These are phyloP conservation scores for Polydrusus cervinus DNA, from an alignment of 2,888 invertebrate species.

Conservation along the genomic window DNA sequence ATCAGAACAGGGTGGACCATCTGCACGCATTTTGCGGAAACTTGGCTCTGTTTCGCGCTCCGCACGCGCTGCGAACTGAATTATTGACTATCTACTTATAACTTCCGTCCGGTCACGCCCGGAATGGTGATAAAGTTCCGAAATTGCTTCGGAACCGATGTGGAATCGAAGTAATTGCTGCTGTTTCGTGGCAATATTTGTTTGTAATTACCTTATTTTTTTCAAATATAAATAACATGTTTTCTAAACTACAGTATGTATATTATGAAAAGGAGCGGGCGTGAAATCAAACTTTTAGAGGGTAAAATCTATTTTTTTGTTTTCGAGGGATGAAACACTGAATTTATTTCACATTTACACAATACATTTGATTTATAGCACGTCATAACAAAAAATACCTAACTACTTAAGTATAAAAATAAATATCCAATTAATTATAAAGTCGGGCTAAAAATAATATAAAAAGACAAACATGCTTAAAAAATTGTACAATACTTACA, in stretches of 20 bases:
- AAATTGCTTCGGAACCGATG: slow-evolving; percentile 59
- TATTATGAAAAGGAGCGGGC: too few relatives aligned
- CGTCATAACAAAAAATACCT: too few relatives aligned
- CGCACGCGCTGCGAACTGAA: slow-evolving; percentile 65
- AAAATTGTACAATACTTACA: too few relatives aligned
- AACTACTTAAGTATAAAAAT: too few relatives aligned
- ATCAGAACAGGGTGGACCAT: slow-evolving; percentile 50
- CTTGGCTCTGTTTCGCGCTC: slow-evolving; percentile 58
- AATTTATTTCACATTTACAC: too few relatives aligned
- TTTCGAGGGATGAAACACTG: too few relatives aligned
- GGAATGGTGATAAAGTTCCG: slow-evolving; percentile 64
- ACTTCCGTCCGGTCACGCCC: slow-evolving; percentile 70
- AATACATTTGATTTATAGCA: too few relatives aligned
- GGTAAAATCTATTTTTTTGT: too few relatives aligned
- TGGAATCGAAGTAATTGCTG: slow-evolving; percentile 58
- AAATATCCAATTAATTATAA: too few relatives aligned
- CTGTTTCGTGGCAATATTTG: slow-evolving; percentile 36
- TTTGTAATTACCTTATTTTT: background rate
- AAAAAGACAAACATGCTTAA: too few relatives aligned
- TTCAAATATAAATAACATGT: background rate
- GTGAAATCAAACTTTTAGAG: too few relatives aligned
- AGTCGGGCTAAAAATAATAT: too few relatives aligned
- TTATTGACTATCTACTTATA: slow-evolving; percentile 69
- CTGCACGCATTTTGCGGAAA: slow-evolving; percentile 64
- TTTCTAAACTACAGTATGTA: background rate